Conservation (phyloP, 1,140 invertebrate genomes). For the Teleogryllus occipitalis region DNA sequence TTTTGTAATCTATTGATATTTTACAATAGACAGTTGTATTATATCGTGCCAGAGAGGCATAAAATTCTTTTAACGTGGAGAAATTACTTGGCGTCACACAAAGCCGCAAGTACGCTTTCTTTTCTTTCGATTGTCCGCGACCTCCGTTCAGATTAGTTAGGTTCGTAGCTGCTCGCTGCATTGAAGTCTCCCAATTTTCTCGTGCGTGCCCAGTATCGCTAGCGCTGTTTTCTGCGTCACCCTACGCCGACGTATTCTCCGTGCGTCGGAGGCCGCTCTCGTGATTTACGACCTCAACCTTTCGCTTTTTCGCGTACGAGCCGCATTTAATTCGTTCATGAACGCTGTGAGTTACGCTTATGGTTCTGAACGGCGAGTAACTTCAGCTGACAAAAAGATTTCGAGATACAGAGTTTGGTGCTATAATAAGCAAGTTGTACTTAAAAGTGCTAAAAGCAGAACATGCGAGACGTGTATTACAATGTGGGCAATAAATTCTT, state of each 20-base stretch:
- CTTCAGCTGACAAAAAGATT: not conserved
- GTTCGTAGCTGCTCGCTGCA: not conserved
- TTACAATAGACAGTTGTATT: too few relatives aligned
- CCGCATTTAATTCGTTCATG: not conserved
- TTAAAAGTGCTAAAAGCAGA: slow-evolving; percentile 5
- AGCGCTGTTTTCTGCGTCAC: not conserved
- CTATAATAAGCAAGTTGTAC: slow-evolving; percentile 5
- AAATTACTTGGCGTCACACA: too few relatives aligned
- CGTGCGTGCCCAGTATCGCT: not conserved
- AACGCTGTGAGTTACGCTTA: not conserved
- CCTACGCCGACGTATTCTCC: not conserved
- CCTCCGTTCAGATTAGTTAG: not conserved
- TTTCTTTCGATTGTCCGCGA: not conserved
- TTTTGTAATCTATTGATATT: too few relatives aligned
- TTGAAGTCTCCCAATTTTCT: not conserved
- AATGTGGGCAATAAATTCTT: slow-evolving; percentile 1
- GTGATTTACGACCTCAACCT: not conserved
- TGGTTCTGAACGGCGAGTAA: not conserved
- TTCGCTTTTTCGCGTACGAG: not conserved
- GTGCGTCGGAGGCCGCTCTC: not conserved
- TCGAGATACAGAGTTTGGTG: not conserved
- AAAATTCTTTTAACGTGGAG: too few relatives aligned
- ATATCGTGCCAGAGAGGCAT: too few relatives aligned
- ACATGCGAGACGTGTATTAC: not conserved
- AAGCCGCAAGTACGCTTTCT: too few relatives aligned